phyloP scores from a whole-genome alignment of 2,113 vertebrate genomes.

The Pelvicachromis taeniatus region DNA sequence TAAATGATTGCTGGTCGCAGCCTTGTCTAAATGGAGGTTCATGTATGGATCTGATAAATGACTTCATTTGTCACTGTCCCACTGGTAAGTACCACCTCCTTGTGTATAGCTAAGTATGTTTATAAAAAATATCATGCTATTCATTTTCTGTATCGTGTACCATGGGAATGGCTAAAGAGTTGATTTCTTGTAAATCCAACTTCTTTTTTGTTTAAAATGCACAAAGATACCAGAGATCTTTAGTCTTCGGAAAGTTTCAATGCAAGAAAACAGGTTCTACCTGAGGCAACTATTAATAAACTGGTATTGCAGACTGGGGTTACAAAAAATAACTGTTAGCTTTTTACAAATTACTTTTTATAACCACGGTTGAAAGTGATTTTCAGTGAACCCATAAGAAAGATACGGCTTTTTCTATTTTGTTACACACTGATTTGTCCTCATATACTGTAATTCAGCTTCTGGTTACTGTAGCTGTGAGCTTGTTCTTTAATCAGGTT shows the following conservation, averaged over 20 bases:
- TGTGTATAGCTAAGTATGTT: slow-evolving; percentile 39
- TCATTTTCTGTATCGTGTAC: not conserved
- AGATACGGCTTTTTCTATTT: not conserved
- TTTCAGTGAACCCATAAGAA: not conserved
- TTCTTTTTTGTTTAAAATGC: not conserved
- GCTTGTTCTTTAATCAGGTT: not conserved
- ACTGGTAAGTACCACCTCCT: slow-evolving; percentile 63
- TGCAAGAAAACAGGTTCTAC: not conserved
- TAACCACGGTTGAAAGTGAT: not conserved
- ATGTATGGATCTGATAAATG: slow-evolving; percentile 70
- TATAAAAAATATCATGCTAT: slow-evolving; percentile 38
- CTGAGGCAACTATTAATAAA: not conserved
- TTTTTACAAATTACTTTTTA: not conserved
- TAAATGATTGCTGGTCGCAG: slow-evolving; percentile 67
- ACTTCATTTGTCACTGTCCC: slow-evolving; percentile 74
- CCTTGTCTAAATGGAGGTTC: slow-evolving; percentile 76
- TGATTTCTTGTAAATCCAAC: not conserved
- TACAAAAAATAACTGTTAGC: not conserved
- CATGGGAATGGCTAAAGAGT: not conserved
- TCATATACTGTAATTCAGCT: not conserved
- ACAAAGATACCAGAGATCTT: not conserved
- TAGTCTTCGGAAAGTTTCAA: not conserved
- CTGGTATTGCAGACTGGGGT: not conserved
- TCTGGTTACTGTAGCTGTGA: not conserved
- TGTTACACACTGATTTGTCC: not conserved